A percentile compares a stretch with the other conserved stretches of the same genome.
phyloP scores from a whole-genome alignment of 1,140 invertebrate genomes.

The Drosophila subpulchrella region DNA sequence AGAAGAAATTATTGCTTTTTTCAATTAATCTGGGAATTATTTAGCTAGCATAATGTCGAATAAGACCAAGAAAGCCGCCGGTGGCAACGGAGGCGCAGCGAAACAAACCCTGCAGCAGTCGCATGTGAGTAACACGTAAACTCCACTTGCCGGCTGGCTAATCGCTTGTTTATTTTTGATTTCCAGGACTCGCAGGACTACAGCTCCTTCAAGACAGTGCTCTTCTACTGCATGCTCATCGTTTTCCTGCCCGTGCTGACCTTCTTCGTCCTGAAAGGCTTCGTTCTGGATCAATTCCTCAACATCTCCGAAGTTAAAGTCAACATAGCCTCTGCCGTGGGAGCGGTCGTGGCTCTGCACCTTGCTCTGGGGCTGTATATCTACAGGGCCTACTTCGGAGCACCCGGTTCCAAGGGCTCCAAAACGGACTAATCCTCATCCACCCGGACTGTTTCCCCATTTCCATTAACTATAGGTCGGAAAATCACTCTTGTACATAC shows the following conservation, averaged over 20 bases:
- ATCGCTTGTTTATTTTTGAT: constrained; percentile 21
- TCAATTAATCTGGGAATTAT: constrained; percentile 9
- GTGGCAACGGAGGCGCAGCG: constrained; percentile 22
- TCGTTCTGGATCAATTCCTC: constrained; percentile 87
- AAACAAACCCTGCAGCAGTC: constrained; percentile 60
- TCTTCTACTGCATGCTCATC: constrained; percentile 88
- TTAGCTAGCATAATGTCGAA: constrained; percentile 52
- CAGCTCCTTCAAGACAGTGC: constrained; percentile 87
- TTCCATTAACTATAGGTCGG: constrained; percentile 58
- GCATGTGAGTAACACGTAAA: constrained; percentile 39
- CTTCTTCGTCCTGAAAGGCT: constrained; percentile 87
- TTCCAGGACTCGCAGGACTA: constrained; percentile 85
- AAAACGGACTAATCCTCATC: constrained; percentile 43
- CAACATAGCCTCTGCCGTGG: constrained; percentile 90
- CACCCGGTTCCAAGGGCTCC: constrained; percentile 40
- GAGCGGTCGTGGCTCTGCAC: constrained; percentile 90
- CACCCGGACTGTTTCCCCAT: constrained; percentile 39
- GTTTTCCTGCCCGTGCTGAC: constrained; percentile 87
- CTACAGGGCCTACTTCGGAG: constrained; percentile 90
- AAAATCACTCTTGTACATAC: constrained; percentile 48
- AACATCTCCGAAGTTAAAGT: constrained; percentile 87
- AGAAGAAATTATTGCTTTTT: constrained; percentile 38
- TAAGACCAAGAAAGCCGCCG: constrained; percentile 53
- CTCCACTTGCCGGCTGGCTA: constrained; percentile 42
- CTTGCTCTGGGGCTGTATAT: constrained; percentile 91